Evolutionary conservation across 2,113 vertebrate species (phyloP), one percentile per base, ranked within the genome.

Genomic region (Pyxicephalus adspersus): DNA sequence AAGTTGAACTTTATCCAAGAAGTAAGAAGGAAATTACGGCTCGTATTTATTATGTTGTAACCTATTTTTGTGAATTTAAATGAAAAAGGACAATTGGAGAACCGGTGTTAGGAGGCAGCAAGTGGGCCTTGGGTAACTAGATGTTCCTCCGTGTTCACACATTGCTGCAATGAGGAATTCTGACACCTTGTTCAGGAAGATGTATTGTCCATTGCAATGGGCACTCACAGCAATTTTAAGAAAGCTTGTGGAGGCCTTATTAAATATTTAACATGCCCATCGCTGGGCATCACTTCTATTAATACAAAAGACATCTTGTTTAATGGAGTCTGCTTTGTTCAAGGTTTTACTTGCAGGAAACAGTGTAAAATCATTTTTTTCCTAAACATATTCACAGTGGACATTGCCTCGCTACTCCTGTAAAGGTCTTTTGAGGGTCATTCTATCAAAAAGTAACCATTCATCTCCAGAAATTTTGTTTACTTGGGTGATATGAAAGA

Each of bases 161-260:
- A 58, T 75, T 66, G 61, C 70, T 75, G 80, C 61, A 65, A 31
- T 45, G 29, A 75, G 29, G 61, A 54, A 82, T 82, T 75, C 71
- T 82, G 80, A 82, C 80, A 82, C 80, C 70, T 60, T 66, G 61
- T 64, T 75, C 75, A 82, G 61, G 70, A 82, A 74, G 80, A 82
- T 82, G 70, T 82, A 82, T 82, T 75, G 61, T 38, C 61, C 61
- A 75, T 82, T 66, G 80, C 26, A 82, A 75, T 50, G 80, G 80
- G 80, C 71, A 82, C 80, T 82, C 80, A 82, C 70, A 82, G 80
- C 80, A 82, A 66, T 75, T 75, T 75, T 73, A 66, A 75, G 80
- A 70, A 66, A 50, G 71, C 80, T 82, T 82, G 66, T 82, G 75
- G 80, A 74, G 71, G 51, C 22, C 29, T 58, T 64, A 82, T 82